Base-by-base conservation (phyloP, 2,113 vertebrate species). In the Polypterus senegalus region DNA sequence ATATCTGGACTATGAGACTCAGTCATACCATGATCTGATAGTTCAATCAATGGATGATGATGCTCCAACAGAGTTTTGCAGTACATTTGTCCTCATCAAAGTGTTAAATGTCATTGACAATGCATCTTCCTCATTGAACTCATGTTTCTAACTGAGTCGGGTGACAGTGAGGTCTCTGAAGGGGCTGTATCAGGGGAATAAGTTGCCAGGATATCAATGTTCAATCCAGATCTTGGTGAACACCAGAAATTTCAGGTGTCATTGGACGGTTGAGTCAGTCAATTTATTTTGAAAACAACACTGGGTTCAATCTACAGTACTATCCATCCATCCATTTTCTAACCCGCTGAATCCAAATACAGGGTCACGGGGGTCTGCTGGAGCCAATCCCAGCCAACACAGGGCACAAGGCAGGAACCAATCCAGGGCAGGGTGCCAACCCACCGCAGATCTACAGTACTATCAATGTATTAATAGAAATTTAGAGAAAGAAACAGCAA, bases 91-190 rank as follows among this genome's bases (percentile, higher is more conserved):
- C 47, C 82, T 83, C 1, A 74, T 97, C 9, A 83, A 67, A 2
- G 86, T 95, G 60, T 73, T 93, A 8, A 86, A 97, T 61, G 72
- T 95, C 67, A 97, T 95, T 46, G 94, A 97, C 74, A 96, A 95
- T 76, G 79, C 68, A 8, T 93, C 93, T 0, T 43, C 73, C 62
- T n/a, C n/a, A 86, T 97, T 60, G 86, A 68, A 43, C 61, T 95
- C 43, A 76, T 93, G 61, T 92, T 87, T 61, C 87, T 97, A 54
- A 91, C 88, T 1, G 92, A 93, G 57, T 76, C 74, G 1, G 91
- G 91, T 7, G 81, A 72, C 0, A 73, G 87, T 0, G 59, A 73
- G 47, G 85, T 94, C 11, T 92, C 89, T 0, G 94, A 97, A 67
- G 87, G 85, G 0, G 89, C 91, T 0, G 66, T 57, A 0, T 55